phyloP scores from a whole-genome alignment of 2,888 invertebrate species.

The Prosapia bicincta region DNA sequence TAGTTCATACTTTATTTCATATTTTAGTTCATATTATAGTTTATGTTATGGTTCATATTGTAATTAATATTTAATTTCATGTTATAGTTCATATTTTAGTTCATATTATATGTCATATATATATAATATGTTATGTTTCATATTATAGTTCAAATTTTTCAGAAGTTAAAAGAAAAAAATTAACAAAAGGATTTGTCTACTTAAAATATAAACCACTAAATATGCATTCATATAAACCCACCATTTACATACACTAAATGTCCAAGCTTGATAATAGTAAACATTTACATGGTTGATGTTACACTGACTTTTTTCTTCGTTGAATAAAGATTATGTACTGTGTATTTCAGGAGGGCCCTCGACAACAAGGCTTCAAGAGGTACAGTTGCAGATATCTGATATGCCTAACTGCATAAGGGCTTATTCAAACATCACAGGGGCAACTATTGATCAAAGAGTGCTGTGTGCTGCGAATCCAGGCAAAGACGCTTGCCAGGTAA shows the following conservation, averaged over 20 bases:
- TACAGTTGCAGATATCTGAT: constrained; percentile 66
- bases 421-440: constrained; percentile 37
- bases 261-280: constrained; percentile 67
- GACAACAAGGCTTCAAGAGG: constrained; percentile 60
- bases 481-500: constrained; percentile 68
- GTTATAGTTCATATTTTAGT: too few species aligned
- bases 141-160: too few species aligned
- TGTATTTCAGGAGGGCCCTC: constrained; percentile 60
- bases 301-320: too few species aligned
- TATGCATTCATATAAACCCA: constrained; percentile 28
- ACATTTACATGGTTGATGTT: constrained; percentile 71
- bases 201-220: constrained; percentile 56
- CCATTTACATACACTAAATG: constrained; percentile 57
- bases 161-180: too few species aligned
- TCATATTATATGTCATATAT: too few species aligned
- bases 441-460: constrained; percentile 59
- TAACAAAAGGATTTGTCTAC: too few species aligned
- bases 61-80: too few species aligned
- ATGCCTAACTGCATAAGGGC: constrained; percentile 54
- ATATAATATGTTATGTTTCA: too few species aligned
- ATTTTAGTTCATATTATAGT: too few species aligned
- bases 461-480: constrained; percentile 67
- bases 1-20: too few species aligned
- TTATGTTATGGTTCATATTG: too few species aligned
- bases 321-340: neutral